phyloP scores from a whole-genome alignment of 2,113 vertebrate genomes.

The Dolichotis patagonum region DNA sequence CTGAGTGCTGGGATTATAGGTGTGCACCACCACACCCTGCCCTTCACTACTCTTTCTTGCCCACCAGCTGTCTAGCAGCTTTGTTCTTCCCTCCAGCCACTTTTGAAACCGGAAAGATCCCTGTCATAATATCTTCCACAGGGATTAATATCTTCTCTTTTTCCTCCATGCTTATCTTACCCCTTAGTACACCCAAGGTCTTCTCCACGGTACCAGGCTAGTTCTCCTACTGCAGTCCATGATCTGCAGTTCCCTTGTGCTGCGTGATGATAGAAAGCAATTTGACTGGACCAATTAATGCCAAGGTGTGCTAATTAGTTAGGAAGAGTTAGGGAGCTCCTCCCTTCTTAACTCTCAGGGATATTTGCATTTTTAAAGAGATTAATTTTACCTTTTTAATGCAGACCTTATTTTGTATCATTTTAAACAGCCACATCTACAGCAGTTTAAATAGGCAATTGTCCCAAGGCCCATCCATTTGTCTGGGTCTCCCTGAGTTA shows the following conservation, averaged over 20 bases:
- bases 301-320: not conserved
- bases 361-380: not conserved
- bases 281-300: not conserved
- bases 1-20: too few species aligned
- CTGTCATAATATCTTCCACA: not conserved
- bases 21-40: too few species aligned
- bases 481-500: not conserved
- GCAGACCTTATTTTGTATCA: not conserved
- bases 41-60: not conserved
- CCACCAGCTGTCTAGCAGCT: not conserved
- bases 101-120: not conserved
- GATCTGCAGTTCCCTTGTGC: not conserved
- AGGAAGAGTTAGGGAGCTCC: not conserved
- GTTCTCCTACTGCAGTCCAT: not conserved
- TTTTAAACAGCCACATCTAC: not conserved
- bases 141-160: not conserved
- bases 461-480: not conserved
- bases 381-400: not conserved
- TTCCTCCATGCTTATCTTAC: not conserved
- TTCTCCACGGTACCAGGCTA: not conserved
- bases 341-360: not conserved
- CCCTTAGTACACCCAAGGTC: not conserved
- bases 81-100: not conserved
- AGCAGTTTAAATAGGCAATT: not conserved
- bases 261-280: not conserved